phyloP scores from a whole-genome alignment of 2,113 vertebrate species.

The Spea bombifrons region DNA sequence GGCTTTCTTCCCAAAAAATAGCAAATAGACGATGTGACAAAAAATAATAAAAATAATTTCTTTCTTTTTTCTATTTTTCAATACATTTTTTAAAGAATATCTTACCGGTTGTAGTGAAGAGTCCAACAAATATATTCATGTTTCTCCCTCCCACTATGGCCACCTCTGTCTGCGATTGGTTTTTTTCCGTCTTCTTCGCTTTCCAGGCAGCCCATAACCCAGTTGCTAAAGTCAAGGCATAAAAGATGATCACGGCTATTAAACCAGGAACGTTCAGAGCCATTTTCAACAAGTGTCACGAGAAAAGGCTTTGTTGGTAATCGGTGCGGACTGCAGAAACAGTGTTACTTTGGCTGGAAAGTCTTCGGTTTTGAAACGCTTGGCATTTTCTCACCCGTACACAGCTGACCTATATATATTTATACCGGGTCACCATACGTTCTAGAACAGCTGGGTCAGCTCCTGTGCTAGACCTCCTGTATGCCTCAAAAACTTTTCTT shows the following conservation, averaged over 20 bases:
- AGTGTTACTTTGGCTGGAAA: background rate
- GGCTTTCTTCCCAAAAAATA: too few relatives aligned
- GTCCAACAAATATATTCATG: slow-evolving; percentile 63
- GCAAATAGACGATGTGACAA: too few relatives aligned
- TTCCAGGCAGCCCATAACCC: slow-evolving; percentile 65
- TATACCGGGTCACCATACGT: slow-evolving; percentile 32
- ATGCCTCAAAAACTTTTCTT: slow-evolving; percentile 31
- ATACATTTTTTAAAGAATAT: background rate
- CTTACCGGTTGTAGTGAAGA: slow-evolving; percentile 52
- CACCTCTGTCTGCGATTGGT: slow-evolving; percentile 54
- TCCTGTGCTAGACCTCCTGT: slow-evolving; percentile 26
- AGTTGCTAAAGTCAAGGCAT: slow-evolving; percentile 55
- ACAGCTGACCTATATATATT: slow-evolving; percentile 31
- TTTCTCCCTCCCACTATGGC: slow-evolving; percentile 61
- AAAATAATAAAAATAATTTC: background rate
- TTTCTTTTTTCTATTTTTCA: too few relatives aligned
- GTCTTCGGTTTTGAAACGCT: background rate
- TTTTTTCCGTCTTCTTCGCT: slow-evolving; percentile 60
- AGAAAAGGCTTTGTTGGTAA: background rate
- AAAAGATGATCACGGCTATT: slow-evolving; percentile 54
- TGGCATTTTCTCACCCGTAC: background rate
- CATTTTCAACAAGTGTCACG: slow-evolving; percentile 1
- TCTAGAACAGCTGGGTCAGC: slow-evolving; percentile 22
- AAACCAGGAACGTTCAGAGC: slow-evolving; percentile 31
- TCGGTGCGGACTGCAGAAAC: background rate